These are phyloP conservation scores for Xestia sexstrigata DNA, from an alignment of 2,888 invertebrate genomes.

Conservation along the genomic window DNA sequence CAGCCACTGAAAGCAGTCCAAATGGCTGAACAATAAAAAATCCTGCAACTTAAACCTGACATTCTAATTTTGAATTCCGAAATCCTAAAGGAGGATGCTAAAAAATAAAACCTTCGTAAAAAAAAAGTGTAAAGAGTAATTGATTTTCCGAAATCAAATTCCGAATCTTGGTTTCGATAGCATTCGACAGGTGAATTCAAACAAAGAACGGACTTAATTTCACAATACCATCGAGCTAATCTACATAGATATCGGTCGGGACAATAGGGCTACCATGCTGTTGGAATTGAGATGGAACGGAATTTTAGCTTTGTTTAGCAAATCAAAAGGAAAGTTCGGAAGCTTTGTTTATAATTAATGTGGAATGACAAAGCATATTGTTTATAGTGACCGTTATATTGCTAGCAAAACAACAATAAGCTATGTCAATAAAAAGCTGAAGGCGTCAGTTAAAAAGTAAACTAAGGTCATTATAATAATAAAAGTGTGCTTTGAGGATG, in stretches of 20 bases:
- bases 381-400: not conserved
- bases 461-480: not conserved
- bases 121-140: conserved; percentile 51
- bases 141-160: conserved; percentile 57
- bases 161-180: conserved; percentile 32
- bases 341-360: conserved; percentile 34
- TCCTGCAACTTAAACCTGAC: conserved; percentile 21
- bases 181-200: conserved; percentile 61
- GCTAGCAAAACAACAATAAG: not conserved
- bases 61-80: conserved; percentile 44
- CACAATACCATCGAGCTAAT: conserved; percentile 61
- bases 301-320: conserved; percentile 31
- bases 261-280: conserved; percentile 40
- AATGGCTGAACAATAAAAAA: conserved; percentile 50
- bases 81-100: conserved; percentile 18
- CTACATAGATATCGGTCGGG: conserved; percentile 62
- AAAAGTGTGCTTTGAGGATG: not conserved
- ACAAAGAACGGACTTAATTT: conserved; percentile 67
- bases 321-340: conserved; percentile 12
- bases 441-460: not conserved
- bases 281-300: conserved; percentile 21
- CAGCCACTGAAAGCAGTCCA: conserved; percentile 34
- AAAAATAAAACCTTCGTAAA: conserved; percentile 31
- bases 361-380: not conserved
- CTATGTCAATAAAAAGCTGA: not conserved